A percentile compares a stretch with the other conserved stretches of the same genome.
Conservation (phyloP, 2,113 vertebrate genomes). For the Hipposideros armiger region DNA sequence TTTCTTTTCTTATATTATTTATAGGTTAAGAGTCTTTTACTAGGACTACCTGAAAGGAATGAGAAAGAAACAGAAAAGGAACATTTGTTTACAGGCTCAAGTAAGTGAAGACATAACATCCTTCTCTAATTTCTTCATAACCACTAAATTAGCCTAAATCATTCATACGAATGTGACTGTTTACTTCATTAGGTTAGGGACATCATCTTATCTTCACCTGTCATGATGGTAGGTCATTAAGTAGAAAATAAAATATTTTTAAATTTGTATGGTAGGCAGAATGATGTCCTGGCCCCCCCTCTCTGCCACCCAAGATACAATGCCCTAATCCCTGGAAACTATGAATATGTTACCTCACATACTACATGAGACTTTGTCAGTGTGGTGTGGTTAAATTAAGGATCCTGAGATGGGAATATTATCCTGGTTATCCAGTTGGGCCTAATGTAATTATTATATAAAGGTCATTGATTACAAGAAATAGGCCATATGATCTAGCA, state of each 20-base stretch:
- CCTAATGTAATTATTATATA: not conserved
- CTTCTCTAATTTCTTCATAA: not conserved
- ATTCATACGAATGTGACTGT: not conserved
- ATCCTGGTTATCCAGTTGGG: not conserved
- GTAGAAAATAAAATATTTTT: not conserved
- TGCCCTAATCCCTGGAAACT: not conserved
- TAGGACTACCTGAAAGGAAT: not conserved
- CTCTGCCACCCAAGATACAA: not conserved
- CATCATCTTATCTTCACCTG: not conserved
- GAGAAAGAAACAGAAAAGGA: not conserved
- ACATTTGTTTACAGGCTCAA: not conserved
- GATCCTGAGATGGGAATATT: not conserved
- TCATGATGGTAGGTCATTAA: not conserved
- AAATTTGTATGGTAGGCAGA: not conserved
- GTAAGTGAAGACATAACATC: not conserved
- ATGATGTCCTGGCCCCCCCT: not conserved
- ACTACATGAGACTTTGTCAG: not conserved
- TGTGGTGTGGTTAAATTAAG: not conserved
- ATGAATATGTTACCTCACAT: not conserved
- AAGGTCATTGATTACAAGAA: not conserved
- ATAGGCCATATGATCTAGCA: not conserved
- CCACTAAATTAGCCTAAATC: not conserved
- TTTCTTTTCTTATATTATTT: not conserved
- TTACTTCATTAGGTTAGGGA: not conserved
- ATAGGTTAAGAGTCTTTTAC: not conserved